These are phyloP conservation scores for Contarinia nasturtii DNA, from an alignment of 1,140 invertebrate genomes.

Conservation along the genomic window DNA sequence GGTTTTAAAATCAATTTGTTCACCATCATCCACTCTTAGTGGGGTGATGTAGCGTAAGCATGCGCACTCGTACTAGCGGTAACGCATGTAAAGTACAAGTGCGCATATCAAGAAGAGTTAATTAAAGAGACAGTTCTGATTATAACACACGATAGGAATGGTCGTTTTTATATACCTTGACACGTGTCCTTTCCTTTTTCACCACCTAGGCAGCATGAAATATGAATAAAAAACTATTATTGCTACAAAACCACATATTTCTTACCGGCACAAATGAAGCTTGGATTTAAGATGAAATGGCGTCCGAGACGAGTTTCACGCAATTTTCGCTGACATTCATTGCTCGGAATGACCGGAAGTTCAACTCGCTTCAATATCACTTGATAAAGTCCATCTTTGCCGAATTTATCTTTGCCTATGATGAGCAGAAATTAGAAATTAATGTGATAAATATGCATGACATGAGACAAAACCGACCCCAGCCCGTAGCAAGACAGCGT, in stretches of 20 bases:
- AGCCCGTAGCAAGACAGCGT: slow-evolving; percentile 35
- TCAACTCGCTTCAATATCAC: slow-evolving; percentile 42
- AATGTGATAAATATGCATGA: too few species aligned
- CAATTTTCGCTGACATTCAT: slow-evolving; percentile 32
- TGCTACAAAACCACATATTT: slow-evolving; percentile 28
- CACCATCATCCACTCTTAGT: too few species aligned
- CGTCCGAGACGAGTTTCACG: slow-evolving; percentile 36
- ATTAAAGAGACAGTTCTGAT: too few species aligned
- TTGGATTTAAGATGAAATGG: slow-evolving; percentile 39
- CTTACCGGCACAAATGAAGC: slow-evolving; percentile 49
- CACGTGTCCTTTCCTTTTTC: slow-evolving; percentile 46
- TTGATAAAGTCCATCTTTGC: slow-evolving; percentile 39
- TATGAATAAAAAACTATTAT: slow-evolving; percentile 31
- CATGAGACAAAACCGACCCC: too few species aligned
- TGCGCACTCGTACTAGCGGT: too few species aligned
- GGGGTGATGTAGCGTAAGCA: too few species aligned
- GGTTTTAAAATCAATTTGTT: too few species aligned
- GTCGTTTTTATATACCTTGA: too few species aligned
- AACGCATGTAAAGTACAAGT: too few species aligned
- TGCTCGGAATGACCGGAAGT: slow-evolving; percentile 34
- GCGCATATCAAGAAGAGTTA: too few species aligned
- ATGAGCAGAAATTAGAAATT: too few species aligned
- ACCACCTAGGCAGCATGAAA: slow-evolving; percentile 62
- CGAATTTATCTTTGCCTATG: slow-evolving; percentile 30
- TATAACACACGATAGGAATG: too few species aligned